These are phyloP conservation scores for Agrotis ipsilon DNA, from an alignment of 2,888 invertebrate genomes.

Conservation along the genomic window DNA sequence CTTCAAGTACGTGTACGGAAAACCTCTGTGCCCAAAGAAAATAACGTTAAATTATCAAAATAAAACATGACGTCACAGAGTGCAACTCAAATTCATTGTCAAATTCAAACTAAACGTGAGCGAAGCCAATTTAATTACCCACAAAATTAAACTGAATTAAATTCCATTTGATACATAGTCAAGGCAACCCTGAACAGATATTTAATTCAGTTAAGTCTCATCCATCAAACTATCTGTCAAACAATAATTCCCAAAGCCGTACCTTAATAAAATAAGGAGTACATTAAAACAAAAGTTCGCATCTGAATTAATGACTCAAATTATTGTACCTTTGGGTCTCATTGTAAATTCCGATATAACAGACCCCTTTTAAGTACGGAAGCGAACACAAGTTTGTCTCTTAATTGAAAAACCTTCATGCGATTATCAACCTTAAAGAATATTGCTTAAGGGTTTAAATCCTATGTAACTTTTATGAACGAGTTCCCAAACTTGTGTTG, in stretches of 20 bases:
- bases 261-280: constrained; percentile 62
- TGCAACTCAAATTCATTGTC: no score
- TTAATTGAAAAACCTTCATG: neutral
- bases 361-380: constrained; percentile 64
- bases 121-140: neutral
- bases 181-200: constrained; percentile 20
- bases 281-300: constrained; percentile 66
- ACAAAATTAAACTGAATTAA: constrained; percentile 8
- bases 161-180: constrained; percentile 13
- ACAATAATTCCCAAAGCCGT: constrained; percentile 43
- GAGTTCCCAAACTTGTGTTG: constrained; percentile 21
- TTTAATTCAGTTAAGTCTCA: constrained; percentile 58
- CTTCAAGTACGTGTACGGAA: no score
- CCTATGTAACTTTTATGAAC: neutral
- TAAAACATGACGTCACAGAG: no score
- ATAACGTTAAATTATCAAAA: no score
- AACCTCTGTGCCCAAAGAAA: no score
- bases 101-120: no score
- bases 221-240: constrained; percentile 57
- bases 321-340: constrained; percentile 69
- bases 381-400: constrained; percentile 41
- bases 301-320: constrained; percentile 66
- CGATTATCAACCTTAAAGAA: neutral
- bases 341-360: constrained; percentile 67
- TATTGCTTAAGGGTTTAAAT: neutral